These are phyloP conservation scores for Calidris pugnax DNA, from an alignment of 2,113 vertebrate species.

Conservation along the genomic window DNA sequence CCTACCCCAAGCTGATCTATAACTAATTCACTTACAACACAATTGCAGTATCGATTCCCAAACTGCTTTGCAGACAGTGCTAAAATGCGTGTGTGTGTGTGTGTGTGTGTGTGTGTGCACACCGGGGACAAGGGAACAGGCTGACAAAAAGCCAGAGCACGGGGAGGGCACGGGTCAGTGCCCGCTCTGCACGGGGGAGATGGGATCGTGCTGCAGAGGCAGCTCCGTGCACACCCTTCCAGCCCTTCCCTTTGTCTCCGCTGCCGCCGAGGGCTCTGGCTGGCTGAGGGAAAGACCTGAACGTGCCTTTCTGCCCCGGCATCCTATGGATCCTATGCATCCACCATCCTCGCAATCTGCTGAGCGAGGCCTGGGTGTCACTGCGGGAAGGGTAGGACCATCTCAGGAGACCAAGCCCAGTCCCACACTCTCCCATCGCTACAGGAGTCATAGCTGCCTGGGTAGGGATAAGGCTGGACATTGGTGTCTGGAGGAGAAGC, in stretches of 20 bases:
- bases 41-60: conserved; percentile 73
- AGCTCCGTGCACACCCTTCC: background rate
- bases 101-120: background rate
- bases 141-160: background rate
- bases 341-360: rapidly evolving
- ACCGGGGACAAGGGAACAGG: background rate
- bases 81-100: conserved; percentile 8
- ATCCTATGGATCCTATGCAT: background rate
- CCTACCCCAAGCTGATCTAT: conserved; percentile 73
- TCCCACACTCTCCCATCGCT: rapidly evolving
- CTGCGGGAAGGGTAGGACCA: background rate
- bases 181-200: background rate
- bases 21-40: conserved; percentile 76
- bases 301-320: background rate
- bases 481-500: background rate
- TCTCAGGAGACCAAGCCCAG: background rate
- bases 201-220: background rate
- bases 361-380: background rate
- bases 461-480: background rate
- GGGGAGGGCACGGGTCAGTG: background rate
- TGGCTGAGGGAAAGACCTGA: background rate
- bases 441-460: rapidly evolving
- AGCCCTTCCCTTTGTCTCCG: background rate
- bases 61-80: conserved; percentile 70
- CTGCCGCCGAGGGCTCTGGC: background rate